Evolutionary conservation across 2,888 invertebrate genomes (phyloP), one percentile per base, ranked within the genome.

Genomic region (Dicranocentrus wangi): DNA sequence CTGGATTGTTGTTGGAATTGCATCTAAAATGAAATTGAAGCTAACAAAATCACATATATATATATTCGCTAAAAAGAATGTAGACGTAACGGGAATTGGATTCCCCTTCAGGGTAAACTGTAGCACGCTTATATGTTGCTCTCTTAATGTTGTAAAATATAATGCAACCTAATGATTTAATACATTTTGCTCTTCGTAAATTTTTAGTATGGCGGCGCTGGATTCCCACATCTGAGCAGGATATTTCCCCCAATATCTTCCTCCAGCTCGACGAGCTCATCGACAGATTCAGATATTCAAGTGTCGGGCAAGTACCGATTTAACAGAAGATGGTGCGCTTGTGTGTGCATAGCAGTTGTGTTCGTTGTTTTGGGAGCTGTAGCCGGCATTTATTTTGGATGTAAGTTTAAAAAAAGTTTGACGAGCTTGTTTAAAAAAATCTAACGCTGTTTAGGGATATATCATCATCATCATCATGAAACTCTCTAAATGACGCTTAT

Each of bases 281-380:
- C 95, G 0, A 94, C 94, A 85, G 94, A 95, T 90, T 95, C 95
- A 87, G 95, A 96, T 89, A 95, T 96, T 88, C 91, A 95, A 86
- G 96, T 96, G 89, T 95, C 95, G 17, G 91, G 87, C 66, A 95
- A 95, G 89, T 91, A 95, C 86, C 94, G 94, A 85, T 93, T 94
- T 73, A 94, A 95, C 86, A 94, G 95, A 89, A 93, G 94, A 88
- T 95, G 95, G 87, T 95, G 95, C 87, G 95, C 96, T 89, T 95
- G 94, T 87, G 93, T 96, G 78, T 91, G 95, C 81, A 94, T 95
- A 39, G 93, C 94, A 19, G 93, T 96, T 88, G 91, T 96, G 68
- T 91, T 95, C 83, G 92, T 95, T 84, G 91, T 95, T 32, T 91
- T 96, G 55, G 91, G 93, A 82, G 93, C 93, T 77, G 92, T 91